Conservation (phyloP, 2,888 invertebrate species). For the Chorisops tibialis region DNA sequence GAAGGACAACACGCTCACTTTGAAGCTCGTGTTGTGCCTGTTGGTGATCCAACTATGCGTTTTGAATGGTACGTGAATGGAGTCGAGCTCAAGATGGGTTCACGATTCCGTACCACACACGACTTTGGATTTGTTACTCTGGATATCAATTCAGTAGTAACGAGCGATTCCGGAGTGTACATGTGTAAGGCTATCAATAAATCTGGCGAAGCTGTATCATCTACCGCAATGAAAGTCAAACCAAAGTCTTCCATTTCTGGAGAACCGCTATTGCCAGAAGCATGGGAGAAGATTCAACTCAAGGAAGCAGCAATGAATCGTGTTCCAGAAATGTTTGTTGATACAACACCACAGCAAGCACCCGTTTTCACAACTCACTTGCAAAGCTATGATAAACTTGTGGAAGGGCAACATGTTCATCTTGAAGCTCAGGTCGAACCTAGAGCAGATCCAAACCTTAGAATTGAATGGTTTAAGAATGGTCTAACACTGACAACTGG, state of each 20-base stretch:
- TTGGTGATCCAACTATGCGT: slow-evolving; percentile 86
- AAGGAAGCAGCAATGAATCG: slow-evolving; percentile 91
- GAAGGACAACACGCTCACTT: slow-evolving; percentile 89
- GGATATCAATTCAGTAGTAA: slow-evolving; percentile 82
- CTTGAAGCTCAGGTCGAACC: slow-evolving; percentile 90
- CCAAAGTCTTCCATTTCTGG: slow-evolving; percentile 75
- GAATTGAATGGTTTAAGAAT: slow-evolving; percentile 91
- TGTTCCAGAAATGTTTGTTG: slow-evolving; percentile 83
- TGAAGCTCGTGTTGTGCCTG: slow-evolving; percentile 87
- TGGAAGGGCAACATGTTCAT: slow-evolving; percentile 82
- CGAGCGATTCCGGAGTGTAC: slow-evolving; percentile 88
- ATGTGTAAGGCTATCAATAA: slow-evolving; percentile 92
- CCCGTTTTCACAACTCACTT: slow-evolving; percentile 95
- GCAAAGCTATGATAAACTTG: slow-evolving; percentile 75
- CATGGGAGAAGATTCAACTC: slow-evolving; percentile 86
- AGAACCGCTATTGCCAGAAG: slow-evolving; percentile 84
- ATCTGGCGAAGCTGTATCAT: slow-evolving; percentile 91
- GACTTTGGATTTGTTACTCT: slow-evolving; percentile 93
- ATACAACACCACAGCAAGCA: slow-evolving; percentile 81
- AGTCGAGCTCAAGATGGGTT: slow-evolving; percentile 87
- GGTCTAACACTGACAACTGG: slow-evolving; percentile 82
- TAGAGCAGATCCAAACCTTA: slow-evolving; percentile 79
- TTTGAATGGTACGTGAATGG: slow-evolving; percentile 97
- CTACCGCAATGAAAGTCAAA: slow-evolving; percentile 84
- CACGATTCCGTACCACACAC: slow-evolving; percentile 85